Conservation (phyloP, 2,113 vertebrate genomes). For the Donacobius atricapilla region DNA sequence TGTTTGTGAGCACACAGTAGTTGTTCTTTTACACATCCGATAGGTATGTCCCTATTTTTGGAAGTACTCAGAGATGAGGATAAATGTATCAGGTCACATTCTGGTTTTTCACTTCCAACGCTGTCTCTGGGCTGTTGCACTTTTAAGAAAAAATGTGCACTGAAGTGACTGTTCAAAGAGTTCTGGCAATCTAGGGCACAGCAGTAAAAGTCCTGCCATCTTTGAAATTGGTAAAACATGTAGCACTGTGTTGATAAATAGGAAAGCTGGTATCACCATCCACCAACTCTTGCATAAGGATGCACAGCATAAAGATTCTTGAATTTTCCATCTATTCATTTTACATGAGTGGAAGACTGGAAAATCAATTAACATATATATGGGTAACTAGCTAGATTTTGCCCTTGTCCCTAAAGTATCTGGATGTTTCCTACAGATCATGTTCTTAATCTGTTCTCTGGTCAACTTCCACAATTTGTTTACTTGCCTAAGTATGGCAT, state of each 20-base stretch:
- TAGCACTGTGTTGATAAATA: not conserved
- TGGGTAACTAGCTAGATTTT: not conserved
- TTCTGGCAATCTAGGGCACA: not conserved
- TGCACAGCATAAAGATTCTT: constrained; percentile 34
- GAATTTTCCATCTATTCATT: constrained; percentile 32
- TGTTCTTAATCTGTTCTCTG: not conserved
- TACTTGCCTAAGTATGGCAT: not conserved
- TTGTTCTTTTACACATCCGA: constrained; percentile 37
- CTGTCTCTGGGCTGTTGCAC: not conserved
- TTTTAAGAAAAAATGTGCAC: not conserved
- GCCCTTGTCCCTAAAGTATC: not conserved
- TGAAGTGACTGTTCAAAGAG: not conserved
- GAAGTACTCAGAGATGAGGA: constrained; percentile 20
- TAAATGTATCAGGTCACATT: constrained; percentile 45
- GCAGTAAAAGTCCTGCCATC: not conserved
- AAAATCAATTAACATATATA: constrained; percentile 36
- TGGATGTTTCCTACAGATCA: not conserved
- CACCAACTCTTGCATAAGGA: not conserved
- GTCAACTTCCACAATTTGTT: not conserved
- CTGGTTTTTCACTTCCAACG: constrained; percentile 15
- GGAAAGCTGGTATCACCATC: not conserved
- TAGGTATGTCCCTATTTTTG: constrained; percentile 49
- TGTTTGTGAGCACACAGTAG: constrained; percentile 26
- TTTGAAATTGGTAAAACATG: not conserved
- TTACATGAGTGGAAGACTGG: constrained; percentile 4